Evolutionary conservation across 2,888 invertebrate species (phyloP).

Genomic region (Blera fallax): DNA sequence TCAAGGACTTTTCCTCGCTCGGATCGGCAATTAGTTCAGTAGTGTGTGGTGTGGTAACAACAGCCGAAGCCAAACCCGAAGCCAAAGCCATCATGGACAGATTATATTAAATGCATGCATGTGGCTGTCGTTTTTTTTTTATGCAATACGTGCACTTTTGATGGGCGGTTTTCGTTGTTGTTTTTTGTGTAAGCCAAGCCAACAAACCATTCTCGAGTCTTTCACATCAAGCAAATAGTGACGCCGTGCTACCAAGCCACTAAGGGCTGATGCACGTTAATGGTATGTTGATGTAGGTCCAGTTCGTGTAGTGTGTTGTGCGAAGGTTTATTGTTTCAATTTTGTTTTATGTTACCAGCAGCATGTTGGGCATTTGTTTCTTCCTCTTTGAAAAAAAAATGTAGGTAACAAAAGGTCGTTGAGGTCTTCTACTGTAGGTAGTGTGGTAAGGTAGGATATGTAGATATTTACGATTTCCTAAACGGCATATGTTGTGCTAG

Average conservation of each 20-base stretch:
- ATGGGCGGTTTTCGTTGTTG: background rate
- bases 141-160: conserved; percentile 1
- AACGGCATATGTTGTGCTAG: conserved; percentile 59
- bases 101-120: conserved; percentile 40
- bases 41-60: conserved; percentile 68
- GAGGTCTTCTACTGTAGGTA: conserved; percentile 7
- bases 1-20: conserved; percentile 77
- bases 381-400: conserved; percentile 31
- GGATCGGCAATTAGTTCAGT: conserved; percentile 74
- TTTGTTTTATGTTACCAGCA: conserved; percentile 43
- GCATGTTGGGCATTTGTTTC: conserved; percentile 35
- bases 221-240: conserved; percentile 24
- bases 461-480: conserved; percentile 45
- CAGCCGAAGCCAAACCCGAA: conserved; percentile 50
- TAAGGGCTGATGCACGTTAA: conserved; percentile 32
- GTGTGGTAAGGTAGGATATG: conserved; percentile 8
- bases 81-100: conserved; percentile 40
- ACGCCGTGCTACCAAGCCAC: conserved; percentile 32
- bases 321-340: conserved; percentile 59
- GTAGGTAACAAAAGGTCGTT: conserved; percentile 57
- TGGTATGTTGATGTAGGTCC: conserved; percentile 76
- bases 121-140: conserved; percentile 15
- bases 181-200: conserved; percentile 20
- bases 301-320: conserved; percentile 50
- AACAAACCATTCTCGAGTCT: conserved; percentile 26